Evolutionary conservation across 2,888 invertebrate species (phyloP).

Genomic region (Ferrisia virgata): DNA sequence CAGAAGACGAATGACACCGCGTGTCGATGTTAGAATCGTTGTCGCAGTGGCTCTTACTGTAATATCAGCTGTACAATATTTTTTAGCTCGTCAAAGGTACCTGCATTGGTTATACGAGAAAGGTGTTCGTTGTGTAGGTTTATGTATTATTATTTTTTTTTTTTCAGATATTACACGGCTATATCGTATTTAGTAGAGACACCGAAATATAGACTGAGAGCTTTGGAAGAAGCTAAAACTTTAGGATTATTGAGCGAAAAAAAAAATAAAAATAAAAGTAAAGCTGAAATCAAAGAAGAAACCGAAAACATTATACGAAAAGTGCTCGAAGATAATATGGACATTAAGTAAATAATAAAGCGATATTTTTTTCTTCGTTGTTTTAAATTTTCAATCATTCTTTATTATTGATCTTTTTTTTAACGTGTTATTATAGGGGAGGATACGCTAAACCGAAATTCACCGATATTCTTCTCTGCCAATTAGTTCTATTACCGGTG

Average conservation of each 20-base stretch:
- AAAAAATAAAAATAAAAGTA: conserved; percentile 55
- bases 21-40: conserved; percentile 86
- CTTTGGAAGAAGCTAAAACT: conserved; percentile 61
- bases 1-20: conserved; percentile 78
- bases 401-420: not conserved
- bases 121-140: not conserved
- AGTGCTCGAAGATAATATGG: conserved; percentile 88
- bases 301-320: conserved; percentile 74
- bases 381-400: not conserved
- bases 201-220: conserved; percentile 81
- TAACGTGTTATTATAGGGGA: conserved; percentile 62
- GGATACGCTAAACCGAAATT: conserved; percentile 83
- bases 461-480: conserved; percentile 76
- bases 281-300: conserved; percentile 68
- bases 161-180: conserved; percentile 66
- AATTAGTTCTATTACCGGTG: conserved; percentile 75
- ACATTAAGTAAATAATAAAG: conserved; percentile 62
- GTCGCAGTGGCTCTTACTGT: conserved; percentile 78
- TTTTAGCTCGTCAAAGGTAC: conserved; percentile 73
- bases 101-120: not conserved
- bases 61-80: conserved; percentile 82
- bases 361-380: not conserved
- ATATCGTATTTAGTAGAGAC: conserved; percentile 82
- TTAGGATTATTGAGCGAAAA: conserved; percentile 59
- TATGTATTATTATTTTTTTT: too few species aligned